These are phyloP conservation scores for Drosophila neoperkinsi DNA, from an alignment of 2,888 invertebrate species.

Conservation along the genomic window DNA sequence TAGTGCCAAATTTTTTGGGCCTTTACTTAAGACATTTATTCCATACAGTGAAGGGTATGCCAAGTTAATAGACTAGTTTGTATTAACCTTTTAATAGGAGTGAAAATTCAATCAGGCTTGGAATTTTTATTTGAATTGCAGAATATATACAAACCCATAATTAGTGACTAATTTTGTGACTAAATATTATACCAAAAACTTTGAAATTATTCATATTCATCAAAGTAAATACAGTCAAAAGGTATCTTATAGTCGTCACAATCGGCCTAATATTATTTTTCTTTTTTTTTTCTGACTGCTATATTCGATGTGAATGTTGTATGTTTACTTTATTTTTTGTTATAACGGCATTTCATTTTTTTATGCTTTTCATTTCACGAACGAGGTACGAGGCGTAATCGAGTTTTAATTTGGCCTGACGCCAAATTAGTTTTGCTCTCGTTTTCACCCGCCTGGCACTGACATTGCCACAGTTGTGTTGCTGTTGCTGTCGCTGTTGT, in stretches of 20 bases:
- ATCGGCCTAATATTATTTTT: neutral
- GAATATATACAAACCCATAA: neutral
- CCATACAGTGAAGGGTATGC: neutral
- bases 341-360: slow-evolving; percentile 41
- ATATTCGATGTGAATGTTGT: slow-evolving; percentile 15
- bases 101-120: neutral
- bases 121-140: neutral
- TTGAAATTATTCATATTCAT: neutral
- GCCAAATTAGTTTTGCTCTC: slow-evolving; percentile 76
- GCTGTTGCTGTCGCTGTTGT: slow-evolving; percentile 19
- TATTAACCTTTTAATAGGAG: neutral
- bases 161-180: neutral
- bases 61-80: neutral
- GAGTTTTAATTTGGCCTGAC: slow-evolving; percentile 60
- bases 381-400: slow-evolving; percentile 46
- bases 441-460: slow-evolving; percentile 70
- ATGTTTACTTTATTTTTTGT: slow-evolving; percentile 12
- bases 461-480: slow-evolving; percentile 68
- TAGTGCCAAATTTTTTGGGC: slow-evolving; percentile 12
- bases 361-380: slow-evolving; percentile 33
- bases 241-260: slow-evolving; percentile 3
- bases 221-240: neutral
- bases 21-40: neutral
- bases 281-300: neutral
- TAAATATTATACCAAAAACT: neutral